phyloP scores from a whole-genome alignment of 2,888 invertebrate species.

The Petrolisthes manimaculis region DNA sequence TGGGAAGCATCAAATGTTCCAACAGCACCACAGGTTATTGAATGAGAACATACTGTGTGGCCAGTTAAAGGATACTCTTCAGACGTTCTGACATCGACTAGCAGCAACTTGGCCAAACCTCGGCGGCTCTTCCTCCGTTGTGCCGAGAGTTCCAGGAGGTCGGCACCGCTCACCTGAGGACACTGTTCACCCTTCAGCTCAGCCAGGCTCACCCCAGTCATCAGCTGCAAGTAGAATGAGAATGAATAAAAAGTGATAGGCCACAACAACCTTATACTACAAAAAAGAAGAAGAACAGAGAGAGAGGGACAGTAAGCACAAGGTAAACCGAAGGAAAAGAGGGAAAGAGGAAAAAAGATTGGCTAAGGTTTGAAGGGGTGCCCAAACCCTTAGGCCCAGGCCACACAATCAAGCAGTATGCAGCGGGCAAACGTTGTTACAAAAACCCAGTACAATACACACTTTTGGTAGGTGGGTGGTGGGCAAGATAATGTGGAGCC shows the following conservation, averaged over 20 bases:
- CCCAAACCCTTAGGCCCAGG: no score
- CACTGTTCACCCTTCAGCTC: constrained; percentile 81
- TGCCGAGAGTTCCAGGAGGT: constrained; percentile 82
- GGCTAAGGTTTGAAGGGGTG: neutral
- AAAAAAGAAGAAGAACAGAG: neutral
- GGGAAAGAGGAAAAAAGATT: neutral
- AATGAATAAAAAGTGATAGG: neutral
- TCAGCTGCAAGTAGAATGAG: constrained; percentile 71
- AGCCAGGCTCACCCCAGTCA: constrained; percentile 78
- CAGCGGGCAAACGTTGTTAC: no score
- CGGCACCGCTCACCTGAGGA: constrained; percentile 87
- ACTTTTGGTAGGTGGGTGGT: no score
- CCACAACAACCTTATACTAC: neutral
- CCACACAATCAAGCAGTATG: no score
- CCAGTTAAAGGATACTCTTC: constrained; percentile 75
- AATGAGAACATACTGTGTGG: no score
- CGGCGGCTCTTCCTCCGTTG: constrained; percentile 68
- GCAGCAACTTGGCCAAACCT: constrained; percentile 73
- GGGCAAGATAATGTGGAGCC: no score
- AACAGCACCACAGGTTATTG: no score
- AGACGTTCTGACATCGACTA: constrained; percentile 79
- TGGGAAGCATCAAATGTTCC: no score
- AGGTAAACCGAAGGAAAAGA: neutral
- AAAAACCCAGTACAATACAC: no score
- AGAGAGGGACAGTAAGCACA: neutral